Evolutionary conservation across 2,113 vertebrate species (phyloP).

Genomic region (Scomber scombrus): DNA sequence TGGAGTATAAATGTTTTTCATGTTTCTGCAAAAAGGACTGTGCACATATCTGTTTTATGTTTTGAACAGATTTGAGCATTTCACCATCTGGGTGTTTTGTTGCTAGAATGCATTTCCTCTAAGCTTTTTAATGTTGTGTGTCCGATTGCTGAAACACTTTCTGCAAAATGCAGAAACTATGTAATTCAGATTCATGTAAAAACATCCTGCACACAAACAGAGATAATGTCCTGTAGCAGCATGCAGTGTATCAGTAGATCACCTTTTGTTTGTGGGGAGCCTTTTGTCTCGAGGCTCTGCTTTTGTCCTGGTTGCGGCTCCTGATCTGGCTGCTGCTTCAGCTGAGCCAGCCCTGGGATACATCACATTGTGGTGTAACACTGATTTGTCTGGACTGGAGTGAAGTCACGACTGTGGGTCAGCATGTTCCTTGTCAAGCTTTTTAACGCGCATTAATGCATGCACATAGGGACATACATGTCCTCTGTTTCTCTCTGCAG

Average conservation of each 20-base stretch:
- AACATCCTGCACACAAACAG: not conserved
- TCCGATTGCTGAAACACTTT: not conserved
- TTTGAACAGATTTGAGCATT: constrained; percentile 19
- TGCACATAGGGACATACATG: constrained; percentile 1
- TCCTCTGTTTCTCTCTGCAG: constrained; percentile 3
- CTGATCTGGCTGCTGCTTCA: constrained; percentile 18
- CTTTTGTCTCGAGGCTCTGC: constrained; percentile 36
- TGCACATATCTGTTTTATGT: not conserved
- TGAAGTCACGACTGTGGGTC: constrained; percentile 64
- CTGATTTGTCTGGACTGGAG: constrained; percentile 71
- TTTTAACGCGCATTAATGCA: not conserved
- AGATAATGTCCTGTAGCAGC: not conserved
- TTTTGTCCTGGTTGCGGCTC: constrained; percentile 34
- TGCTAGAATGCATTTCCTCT: not conserved
- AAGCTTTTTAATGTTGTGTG: not conserved
- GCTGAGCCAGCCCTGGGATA: constrained; percentile 34
- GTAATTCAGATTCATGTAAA: not conserved
- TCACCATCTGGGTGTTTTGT: constrained; percentile 15
- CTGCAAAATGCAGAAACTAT: no score
- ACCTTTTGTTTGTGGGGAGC: constrained; percentile 28
- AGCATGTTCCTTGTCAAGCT: constrained; percentile 54
- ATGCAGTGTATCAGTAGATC: constrained; percentile 20
- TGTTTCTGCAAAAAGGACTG: constrained; percentile 3
- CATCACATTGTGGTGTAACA: constrained; percentile 36
- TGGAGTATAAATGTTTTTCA: not conserved